Evolutionary conservation across 2,888 invertebrate species (phyloP), one percentile per base, ranked within the genome.

Genomic region (Heliconius cydno): DNA sequence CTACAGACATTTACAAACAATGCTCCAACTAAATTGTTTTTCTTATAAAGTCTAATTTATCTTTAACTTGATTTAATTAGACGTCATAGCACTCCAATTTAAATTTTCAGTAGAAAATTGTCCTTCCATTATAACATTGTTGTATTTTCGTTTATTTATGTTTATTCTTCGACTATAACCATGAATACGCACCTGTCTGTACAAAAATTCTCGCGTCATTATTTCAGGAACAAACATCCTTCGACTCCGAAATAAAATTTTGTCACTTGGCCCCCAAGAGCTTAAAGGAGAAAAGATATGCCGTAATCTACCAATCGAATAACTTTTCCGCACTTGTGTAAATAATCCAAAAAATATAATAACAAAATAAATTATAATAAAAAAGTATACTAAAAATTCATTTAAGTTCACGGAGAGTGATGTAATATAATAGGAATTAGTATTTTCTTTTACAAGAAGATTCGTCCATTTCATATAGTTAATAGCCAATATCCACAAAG

Each of bases 181-280:
- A 63, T 90, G 89, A 79, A 94, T 92, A 81, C 91, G 90, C 2
- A 94, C 91, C 90, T 95, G 95, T 76, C 95, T 87, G 80, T 95
- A 95, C 68, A 95, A 83, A 88, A 95, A 95, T 83, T 95, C 95
- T 79, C 94, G 90, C 0, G 95, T 95, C 95, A 95, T 95, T 84
- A 94, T 92, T 87, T 95, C 92, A 0, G 95, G 94, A 0, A 92
- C 90, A 86, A 95, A 95, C 93, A 95, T 93, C 84, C 89, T 90
- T 83, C 95, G 90, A 83, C 95, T 95, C 82, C 91, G 91, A 76
- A 84, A 90, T 77, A 95, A 87, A 82, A 91, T 85, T 15, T 82
- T 85, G 81, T 95, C 92, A 63, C 67, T 85, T 0, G 95, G 95
- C 3, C 95, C 95, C 94, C 94, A 95, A 74, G 83, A 85, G 22